Evolutionary conservation across 92 coral and sea anemone species (phyloP), one percentile per base, ranked within the genome.

Genomic region (Diadumene lineata): DNA sequence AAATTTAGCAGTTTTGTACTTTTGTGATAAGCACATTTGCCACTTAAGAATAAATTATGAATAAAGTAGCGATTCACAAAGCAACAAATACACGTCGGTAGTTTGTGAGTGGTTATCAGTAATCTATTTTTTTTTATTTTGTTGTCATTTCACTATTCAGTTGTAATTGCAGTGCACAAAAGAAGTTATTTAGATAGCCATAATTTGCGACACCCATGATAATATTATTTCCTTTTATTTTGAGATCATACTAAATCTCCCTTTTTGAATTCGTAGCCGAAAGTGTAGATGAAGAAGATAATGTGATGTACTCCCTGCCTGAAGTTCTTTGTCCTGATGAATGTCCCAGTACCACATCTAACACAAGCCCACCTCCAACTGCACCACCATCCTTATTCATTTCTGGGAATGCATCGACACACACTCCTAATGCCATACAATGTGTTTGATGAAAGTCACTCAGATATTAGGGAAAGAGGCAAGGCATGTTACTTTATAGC

Each of bases 401-500:
- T 10, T 2, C 27, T 55, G 69, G 15, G 3, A 8, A 2, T 50
- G 30, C 7, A 6, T 55, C 61, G 22, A 8, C 16, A 9, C 69
- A 64, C 43, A 64, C 69, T 19, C 46, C 73, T 31, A 55, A 63
- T 18, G 81, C 81, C 6, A 76, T 22, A 2, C 81, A 81, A n/a
- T 86, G 91, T 11, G 11, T 64, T 86, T 18, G 1, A 23, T 0
- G 79, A 56, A 25, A 75, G 81, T 7, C 87, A 82, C 60, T 82
- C 90, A 17, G 61, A 72, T 31, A 69, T 85, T 21, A 61, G 70
- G 17, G 89, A 71, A 29, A 60, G 85, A 43, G 81, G 90, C 27
- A 80, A 85, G 46, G 90, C 86, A 2, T 85, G 83, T 48, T 73
- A 56, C 27, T 85, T 85, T 31, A 76, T 80, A 27, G 86, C 90